A percentile compares a stretch with the other conserved stretches of the same genome.
phyloP scores from a whole-genome alignment of 2,888 invertebrate genomes.

The Orthonychiurus folsomi region DNA sequence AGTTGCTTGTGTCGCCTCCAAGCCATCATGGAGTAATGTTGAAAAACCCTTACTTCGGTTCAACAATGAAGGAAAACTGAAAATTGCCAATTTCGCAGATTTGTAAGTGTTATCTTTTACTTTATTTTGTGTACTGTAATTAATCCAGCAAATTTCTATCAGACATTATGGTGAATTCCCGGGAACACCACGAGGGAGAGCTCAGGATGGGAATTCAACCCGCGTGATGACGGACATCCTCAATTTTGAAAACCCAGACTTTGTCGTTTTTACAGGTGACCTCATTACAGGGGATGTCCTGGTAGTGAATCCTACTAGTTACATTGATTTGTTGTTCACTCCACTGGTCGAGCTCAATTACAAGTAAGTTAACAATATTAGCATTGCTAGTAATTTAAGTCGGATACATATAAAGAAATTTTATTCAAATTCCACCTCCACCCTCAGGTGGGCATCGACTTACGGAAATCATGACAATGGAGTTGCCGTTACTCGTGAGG shows the following conservation, averaged over 20 bases:
- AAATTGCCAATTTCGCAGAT: conserved; percentile 24
- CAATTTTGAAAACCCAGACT: conserved; percentile 16
- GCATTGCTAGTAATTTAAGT: neutral
- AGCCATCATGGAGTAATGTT: too few species aligned
- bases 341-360: conserved; percentile 12
- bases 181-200: conserved; percentile 14
- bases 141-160: neutral
- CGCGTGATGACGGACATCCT: conserved; percentile 18
- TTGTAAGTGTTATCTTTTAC: conserved; percentile 16
- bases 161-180: conserved; percentile 26
- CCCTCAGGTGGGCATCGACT: conserved; percentile 20
- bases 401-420: too few species aligned
- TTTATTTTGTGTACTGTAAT: neutral
- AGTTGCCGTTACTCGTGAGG: conserved; percentile 15
- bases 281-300: conserved; percentile 20
- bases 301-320: conserved; percentile 15
- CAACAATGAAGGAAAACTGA: conserved; percentile 19
- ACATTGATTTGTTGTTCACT: conserved; percentile 14
- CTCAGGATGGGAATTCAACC: conserved; percentile 21
- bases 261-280: conserved; percentile 24
- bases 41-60: conserved; percentile 20
- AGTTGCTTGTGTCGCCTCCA: too few species aligned
- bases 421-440: too few species aligned
- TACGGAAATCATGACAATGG: conserved; percentile 27
- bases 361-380: conserved; percentile 9